Percentiles rank a stretch among this genome's conserved stretches.
phyloP scores from a whole-genome alignment of 1,140 invertebrate genomes.

The Eueides isabella region DNA sequence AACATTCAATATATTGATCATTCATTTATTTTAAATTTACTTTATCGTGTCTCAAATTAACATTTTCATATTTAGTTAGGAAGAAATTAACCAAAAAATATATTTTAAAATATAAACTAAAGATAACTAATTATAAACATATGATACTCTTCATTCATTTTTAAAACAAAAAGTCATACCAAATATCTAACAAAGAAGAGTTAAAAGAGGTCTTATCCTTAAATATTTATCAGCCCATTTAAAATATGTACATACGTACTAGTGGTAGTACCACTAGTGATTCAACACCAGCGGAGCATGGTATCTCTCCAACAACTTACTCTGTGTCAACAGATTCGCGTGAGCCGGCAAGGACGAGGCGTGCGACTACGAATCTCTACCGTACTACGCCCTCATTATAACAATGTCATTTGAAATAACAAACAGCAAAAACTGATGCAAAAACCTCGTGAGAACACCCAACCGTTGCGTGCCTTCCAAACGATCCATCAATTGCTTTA shows the following conservation, averaged over 20 bases:
- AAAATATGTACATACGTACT: neutral
- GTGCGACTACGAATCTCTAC: conserved; percentile 28
- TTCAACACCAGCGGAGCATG: neutral
- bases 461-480: conserved; percentile 7
- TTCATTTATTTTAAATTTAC: neutral
- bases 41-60: too few species aligned
- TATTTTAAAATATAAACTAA: too few species aligned
- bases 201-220: too few species aligned
- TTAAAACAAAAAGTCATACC: too few species aligned
- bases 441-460: conserved; percentile 14
- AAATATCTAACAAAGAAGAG: too few species aligned
- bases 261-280: neutral
- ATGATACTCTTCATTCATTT: too few species aligned
- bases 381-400: conserved; percentile 31
- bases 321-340: conserved; percentile 23
- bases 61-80: too few species aligned
- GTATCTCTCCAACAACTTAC: neutral
- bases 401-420: conserved; percentile 28
- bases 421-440: conserved; percentile 17
- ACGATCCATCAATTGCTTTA: neutral
- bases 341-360: conserved; percentile 27
- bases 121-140: too few species aligned
- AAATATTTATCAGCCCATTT: too few species aligned
- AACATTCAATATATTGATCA: neutral
- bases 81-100: too few species aligned